Conservation (phyloP, 2,888 invertebrate genomes). For the Drosophila subquinaria region DNA sequence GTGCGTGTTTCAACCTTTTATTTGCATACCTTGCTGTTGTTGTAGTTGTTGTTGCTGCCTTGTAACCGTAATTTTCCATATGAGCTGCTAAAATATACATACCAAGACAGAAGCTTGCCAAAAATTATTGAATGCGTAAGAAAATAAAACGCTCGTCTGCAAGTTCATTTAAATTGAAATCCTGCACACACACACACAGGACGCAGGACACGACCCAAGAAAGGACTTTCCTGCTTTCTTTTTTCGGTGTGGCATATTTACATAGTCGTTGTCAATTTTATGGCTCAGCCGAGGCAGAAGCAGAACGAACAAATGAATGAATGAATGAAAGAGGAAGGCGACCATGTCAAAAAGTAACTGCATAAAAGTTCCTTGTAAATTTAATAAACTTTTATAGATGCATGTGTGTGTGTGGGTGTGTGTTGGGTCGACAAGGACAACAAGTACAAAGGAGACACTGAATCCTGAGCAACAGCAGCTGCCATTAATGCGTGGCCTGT, state of each 20-base stretch:
- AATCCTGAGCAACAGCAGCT: conserved; percentile 67
- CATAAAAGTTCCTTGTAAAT: conserved; percentile 80
- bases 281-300: conserved; percentile 53
- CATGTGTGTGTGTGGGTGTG: conserved; percentile 20
- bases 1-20: conserved; percentile 33
- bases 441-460: conserved; percentile 33
- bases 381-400: conserved; percentile 80
- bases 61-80: conserved; percentile 71
- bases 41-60: conserved; percentile 22
- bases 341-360: conserved; percentile 78
- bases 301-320: conserved; percentile 28
- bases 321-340: conserved; percentile 43
- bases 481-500: conserved; percentile 71
- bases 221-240: conserved; percentile 16
- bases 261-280: conserved; percentile 79
- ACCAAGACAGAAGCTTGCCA: conserved; percentile 1
- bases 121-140: conserved; percentile 72
- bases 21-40: conserved; percentile 50
- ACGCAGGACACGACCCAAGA: background rate
- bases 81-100: conserved; percentile 58
- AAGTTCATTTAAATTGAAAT: conserved; percentile 80
- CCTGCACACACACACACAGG: conserved; percentile 42
- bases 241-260: conserved; percentile 60
- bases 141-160: conserved; percentile 75
- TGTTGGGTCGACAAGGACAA: conserved; percentile 33